Evolutionary conservation across 23 tunicate genomes (phyloP).

Genomic region (Halocynthia aurantium): DNA sequence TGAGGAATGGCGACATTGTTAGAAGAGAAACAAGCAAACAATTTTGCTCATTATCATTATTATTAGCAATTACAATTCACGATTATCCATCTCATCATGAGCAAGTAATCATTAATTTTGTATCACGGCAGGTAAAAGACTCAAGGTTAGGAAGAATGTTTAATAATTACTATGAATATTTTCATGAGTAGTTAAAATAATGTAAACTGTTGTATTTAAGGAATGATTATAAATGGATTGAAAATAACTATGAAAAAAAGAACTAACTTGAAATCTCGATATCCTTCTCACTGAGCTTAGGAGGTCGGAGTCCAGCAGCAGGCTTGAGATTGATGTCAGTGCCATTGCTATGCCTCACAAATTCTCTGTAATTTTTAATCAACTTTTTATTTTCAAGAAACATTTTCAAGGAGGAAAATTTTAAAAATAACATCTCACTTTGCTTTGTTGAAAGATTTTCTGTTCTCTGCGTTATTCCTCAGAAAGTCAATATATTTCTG

Average conservation of each 20-base stretch:
- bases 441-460: conserved; percentile 31
- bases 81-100: too few species aligned
- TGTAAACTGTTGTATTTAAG: too few species aligned
- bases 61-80: too few species aligned
- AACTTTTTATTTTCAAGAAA: neutral
- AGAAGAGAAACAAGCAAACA: too few species aligned
- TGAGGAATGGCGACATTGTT: too few species aligned
- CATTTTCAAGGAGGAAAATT: neutral
- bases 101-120: too few species aligned
- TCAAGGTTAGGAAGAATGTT: too few species aligned
- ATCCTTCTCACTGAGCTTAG: conserved; percentile 36
- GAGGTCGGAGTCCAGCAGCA: conserved; percentile 68
- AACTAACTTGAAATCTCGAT: conserved; percentile 56
- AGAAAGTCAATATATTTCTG: conserved; percentile 51
- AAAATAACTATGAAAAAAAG: neutral
- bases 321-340: conserved; percentile 62
- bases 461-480: conserved; percentile 33
- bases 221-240: too few species aligned
- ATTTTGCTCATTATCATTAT: too few species aligned
- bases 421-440: conserved; percentile 12
- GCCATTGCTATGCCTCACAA: conserved; percentile 34
- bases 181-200: too few species aligned
- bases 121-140: too few species aligned
- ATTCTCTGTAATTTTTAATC: conserved; percentile 36
- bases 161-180: too few species aligned